A percentile compares a stretch with the other conserved stretches of the same genome.
These are phyloP conservation scores for Ptychadena robeensis DNA, from an alignment of 2,797 vertebrate genomes.

Conservation along the genomic window DNA sequence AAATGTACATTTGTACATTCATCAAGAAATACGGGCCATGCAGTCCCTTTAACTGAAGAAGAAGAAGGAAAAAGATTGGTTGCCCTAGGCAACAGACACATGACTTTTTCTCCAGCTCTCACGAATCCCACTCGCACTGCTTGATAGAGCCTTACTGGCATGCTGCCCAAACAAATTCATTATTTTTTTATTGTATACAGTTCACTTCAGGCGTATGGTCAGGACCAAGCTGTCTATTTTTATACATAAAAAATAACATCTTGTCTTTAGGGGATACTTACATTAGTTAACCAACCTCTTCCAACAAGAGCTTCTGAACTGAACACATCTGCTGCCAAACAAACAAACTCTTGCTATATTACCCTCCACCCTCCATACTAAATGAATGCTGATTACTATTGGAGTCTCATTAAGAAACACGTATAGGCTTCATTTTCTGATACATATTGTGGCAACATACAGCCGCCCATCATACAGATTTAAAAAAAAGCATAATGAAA, in stretches of 20 bases:
- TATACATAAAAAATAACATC: conserved; percentile 37
- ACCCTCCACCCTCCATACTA: background rate
- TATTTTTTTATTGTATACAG: conserved; percentile 26
- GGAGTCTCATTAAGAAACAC: background rate
- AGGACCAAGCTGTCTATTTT: conserved; percentile 33
- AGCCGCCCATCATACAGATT: background rate
- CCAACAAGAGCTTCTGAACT: background rate
- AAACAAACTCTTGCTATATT: background rate
- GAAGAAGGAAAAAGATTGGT: background rate
- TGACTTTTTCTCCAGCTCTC: background rate
- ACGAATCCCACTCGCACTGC: background rate
- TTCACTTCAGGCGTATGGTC: conserved; percentile 42
- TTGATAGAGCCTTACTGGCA: background rate
- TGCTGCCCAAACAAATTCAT: background rate
- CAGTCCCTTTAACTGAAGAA: background rate
- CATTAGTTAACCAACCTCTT: conserved; percentile 18
- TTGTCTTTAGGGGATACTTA: conserved; percentile 45
- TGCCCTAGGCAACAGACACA: background rate
- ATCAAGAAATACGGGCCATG: no score
- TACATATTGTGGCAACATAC: conserved; percentile 13
- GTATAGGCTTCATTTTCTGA: background rate
- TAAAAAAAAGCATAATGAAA: background rate
- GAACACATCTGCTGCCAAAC: background rate
- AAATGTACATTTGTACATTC: no score
- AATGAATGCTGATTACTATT: background rate